Evolutionary conservation across 2,888 invertebrate genomes (phyloP).

Genomic region (Lingula anatina): DNA sequence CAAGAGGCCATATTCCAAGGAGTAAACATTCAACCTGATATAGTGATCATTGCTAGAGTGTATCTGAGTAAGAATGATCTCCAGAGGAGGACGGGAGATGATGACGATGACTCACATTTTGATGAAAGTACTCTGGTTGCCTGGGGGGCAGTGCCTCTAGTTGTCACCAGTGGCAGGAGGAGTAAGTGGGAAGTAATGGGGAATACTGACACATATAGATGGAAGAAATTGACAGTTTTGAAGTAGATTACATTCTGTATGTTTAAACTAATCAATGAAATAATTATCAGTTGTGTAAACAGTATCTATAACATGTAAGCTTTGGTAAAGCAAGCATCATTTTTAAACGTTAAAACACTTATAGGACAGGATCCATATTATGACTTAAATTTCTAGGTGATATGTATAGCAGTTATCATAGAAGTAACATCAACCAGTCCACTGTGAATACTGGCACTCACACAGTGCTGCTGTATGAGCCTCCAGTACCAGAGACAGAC

Average conservation of each 20-base stretch:
- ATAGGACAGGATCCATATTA: no score
- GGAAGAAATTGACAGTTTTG: no score
- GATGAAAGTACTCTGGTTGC: slow-evolving; percentile 40
- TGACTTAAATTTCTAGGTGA: no score
- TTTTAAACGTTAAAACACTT: no score
- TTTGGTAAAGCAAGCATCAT: no score
- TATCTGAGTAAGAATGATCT: slow-evolving; percentile 32
- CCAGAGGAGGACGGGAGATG: slow-evolving; percentile 15
- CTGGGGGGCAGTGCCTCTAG: slow-evolving; percentile 42
- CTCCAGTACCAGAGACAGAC: slow-evolving; percentile 39
- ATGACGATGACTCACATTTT: slow-evolving; percentile 22
- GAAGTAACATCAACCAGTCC: no score
- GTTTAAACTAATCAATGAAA: no score
- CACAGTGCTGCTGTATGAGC: slow-evolving; percentile 20
- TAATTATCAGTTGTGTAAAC: no score
- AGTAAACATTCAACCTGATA: slow-evolving; percentile 37
- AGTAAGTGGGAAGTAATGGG: background rate
- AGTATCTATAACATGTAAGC: no score
- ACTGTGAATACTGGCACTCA: background rate
- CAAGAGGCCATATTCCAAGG: slow-evolving; percentile 45
- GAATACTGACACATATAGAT: no score
- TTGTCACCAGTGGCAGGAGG: slow-evolving; percentile 14
- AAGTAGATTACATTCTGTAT: no score
- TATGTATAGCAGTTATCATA: no score
- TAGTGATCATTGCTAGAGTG: slow-evolving; percentile 40